These are phyloP conservation scores for Lithophane leautieri DNA, from an alignment of 2,888 invertebrate species.

Conservation along the genomic window DNA sequence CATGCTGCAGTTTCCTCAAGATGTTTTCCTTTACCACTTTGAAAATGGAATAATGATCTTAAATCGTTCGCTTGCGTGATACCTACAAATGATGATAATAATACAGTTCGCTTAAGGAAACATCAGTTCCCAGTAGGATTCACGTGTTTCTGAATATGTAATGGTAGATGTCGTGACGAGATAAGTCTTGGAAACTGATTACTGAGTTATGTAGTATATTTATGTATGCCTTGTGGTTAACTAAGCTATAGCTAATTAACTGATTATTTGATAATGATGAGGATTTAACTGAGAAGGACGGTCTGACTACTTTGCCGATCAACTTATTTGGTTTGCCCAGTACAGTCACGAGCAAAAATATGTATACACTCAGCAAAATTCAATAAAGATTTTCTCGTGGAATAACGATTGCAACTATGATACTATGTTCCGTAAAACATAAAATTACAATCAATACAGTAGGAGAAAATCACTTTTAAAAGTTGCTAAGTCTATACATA, in stretches of 20 bases:
- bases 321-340: too few species aligned
- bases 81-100: slow-evolving; percentile 6
- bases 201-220: background rate
- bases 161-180: slow-evolving; percentile 41
- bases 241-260: background rate
- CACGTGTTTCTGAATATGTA: slow-evolving; percentile 33
- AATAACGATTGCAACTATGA: too few species aligned
- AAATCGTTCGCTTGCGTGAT: background rate
- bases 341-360: too few species aligned
- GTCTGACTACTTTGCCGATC: background rate
- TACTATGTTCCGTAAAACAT: too few species aligned
- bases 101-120: slow-evolving; percentile 8
- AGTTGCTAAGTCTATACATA: too few species aligned
- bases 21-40: background rate
- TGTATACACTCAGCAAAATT: too few species aligned
- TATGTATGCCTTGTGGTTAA: slow-evolving; percentile 4
- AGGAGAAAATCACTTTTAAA: too few species aligned
- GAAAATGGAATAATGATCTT: background rate
- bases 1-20: too few species aligned
- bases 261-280: background rate
- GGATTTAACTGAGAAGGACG: background rate
- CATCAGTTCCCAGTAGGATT: slow-evolving; percentile 16
- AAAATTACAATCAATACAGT: too few species aligned
- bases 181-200: slow-evolving; percentile 9
- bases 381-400: too few species aligned